Evolutionary conservation across 2,113 vertebrate species (phyloP).

Genomic region (Cottus gobio): DNA sequence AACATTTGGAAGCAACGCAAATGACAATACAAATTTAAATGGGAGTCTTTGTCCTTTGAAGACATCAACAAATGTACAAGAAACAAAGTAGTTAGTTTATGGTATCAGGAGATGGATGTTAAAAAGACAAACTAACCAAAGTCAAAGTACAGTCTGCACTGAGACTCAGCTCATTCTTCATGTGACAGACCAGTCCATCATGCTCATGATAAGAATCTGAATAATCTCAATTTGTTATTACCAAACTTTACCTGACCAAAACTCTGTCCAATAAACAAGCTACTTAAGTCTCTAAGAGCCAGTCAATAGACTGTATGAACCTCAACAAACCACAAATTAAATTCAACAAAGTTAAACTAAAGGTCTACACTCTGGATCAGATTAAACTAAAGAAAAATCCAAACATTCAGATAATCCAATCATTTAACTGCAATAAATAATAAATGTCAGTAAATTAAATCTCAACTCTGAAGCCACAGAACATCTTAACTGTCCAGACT

Average conservation of each 20-base stretch:
- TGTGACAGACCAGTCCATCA: not conserved
- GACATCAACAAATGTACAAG: not conserved
- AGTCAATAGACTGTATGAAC: not conserved
- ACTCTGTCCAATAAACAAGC: not conserved
- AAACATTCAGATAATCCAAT: constrained; percentile 2
- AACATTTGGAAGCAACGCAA: too few relatives aligned
- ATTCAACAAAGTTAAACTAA: not conserved
- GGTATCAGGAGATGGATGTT: not conserved
- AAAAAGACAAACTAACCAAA: not conserved
- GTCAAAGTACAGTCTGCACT: not conserved
- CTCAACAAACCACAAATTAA: not conserved
- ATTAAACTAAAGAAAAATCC: not conserved
- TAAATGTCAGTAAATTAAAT: constrained; percentile 36
- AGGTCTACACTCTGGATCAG: not conserved
- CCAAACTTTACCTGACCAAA: not conserved
- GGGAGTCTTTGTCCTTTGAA: not conserved
- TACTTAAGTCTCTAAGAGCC: not conserved
- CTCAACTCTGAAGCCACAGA: constrained; percentile 34
- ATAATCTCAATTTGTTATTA: not conserved
- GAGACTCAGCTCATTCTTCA: not conserved
- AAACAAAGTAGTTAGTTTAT: not conserved
- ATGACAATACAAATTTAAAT: too few relatives aligned
- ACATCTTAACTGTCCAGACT: constrained; percentile 2
- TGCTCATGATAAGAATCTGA: not conserved
- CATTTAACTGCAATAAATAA: constrained; percentile 14